Evolutionary conservation across 2,113 vertebrate species (phyloP).

Genomic region (Pao palembangensis): DNA sequence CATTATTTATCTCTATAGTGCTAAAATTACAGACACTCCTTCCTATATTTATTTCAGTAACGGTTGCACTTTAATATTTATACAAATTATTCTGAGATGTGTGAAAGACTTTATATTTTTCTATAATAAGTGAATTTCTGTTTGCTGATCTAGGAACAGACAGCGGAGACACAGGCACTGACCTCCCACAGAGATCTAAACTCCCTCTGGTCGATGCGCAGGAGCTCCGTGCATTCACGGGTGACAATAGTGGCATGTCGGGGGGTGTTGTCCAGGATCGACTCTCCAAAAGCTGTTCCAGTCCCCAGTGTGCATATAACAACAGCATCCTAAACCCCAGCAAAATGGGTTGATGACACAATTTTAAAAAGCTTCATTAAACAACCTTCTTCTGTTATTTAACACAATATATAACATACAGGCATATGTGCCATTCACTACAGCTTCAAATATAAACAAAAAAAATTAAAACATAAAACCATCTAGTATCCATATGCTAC

Average conservation of each 20-base stretch:
- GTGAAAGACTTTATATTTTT: too few relatives aligned
- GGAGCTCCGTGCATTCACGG: conserved; percentile 87
- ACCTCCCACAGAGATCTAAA: conserved; percentile 98
- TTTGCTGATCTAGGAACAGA: conserved; percentile 3
- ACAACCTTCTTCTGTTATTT: too few relatives aligned
- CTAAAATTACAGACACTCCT: too few relatives aligned
- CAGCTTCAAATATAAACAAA: too few relatives aligned
- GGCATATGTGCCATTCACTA: too few relatives aligned
- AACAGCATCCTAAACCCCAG: conserved; percentile 85
- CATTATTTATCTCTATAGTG: too few relatives aligned
- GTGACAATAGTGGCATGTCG: conserved; percentile 96
- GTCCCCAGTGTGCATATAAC: conserved; percentile 93
- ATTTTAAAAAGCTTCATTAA: neutral
- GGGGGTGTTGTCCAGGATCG: conserved; percentile 95
- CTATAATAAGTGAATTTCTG: neutral
- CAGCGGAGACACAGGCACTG: conserved; percentile 47
- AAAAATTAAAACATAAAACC: too few relatives aligned
- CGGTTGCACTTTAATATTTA: too few relatives aligned
- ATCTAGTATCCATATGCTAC: too few relatives aligned
- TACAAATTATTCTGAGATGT: too few relatives aligned
- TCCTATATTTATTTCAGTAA: too few relatives aligned
- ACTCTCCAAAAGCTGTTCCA: conserved; percentile 97
- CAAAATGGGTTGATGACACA: neutral
- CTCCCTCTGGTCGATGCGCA: conserved; percentile 93
- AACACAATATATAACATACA: too few relatives aligned